Evolutionary conservation across 1,140 invertebrate species (phyloP).

Genomic region (Leptinotarsa defecta): DNA sequence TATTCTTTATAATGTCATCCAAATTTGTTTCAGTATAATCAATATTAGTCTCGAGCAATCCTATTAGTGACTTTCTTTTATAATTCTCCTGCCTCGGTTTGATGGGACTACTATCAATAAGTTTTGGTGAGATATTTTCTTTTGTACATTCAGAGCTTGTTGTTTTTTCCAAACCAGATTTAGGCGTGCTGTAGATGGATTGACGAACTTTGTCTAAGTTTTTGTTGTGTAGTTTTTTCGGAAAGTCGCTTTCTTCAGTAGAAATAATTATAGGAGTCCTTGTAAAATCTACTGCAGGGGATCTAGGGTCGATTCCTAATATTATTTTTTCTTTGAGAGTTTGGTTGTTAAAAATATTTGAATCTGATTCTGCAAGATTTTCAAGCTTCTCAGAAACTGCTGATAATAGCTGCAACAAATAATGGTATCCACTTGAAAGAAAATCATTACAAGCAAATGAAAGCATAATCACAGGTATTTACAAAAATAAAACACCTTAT

Average conservation of each 20-base stretch:
- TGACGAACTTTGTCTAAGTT: conserved; percentile 43
- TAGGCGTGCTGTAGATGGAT: conserved; percentile 20
- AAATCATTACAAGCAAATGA: conserved; percentile 16
- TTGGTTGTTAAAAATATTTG: conserved; percentile 40
- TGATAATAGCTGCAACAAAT: conserved; percentile 32
- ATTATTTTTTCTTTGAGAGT: conserved; percentile 44
- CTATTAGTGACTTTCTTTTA: conserved; percentile 50
- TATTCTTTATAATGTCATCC: conserved; percentile 38
- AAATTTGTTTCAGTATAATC: conserved; percentile 54
- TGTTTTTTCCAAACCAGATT: neutral
- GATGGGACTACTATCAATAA: conserved; percentile 40
- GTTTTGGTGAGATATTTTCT: conserved; percentile 34
- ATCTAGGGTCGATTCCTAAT: conserved; percentile 56
- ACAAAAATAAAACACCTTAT: too few relatives aligned
- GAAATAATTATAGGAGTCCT: conserved; percentile 58
- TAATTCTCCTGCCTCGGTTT: conserved; percentile 30
- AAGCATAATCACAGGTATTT: too few relatives aligned
- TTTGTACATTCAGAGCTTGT: neutral
- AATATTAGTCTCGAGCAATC: conserved; percentile 53
- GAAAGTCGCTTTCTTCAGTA: conserved; percentile 43
- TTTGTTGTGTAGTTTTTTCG: conserved; percentile 45
- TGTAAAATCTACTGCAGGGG: conserved; percentile 56
- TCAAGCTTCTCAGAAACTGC: conserved; percentile 33
- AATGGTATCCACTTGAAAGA: neutral
- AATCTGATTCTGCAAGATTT: neutral